Evolutionary conservation across 2,113 vertebrate species (phyloP).

Genomic region (Notothenia coriiceps): DNA sequence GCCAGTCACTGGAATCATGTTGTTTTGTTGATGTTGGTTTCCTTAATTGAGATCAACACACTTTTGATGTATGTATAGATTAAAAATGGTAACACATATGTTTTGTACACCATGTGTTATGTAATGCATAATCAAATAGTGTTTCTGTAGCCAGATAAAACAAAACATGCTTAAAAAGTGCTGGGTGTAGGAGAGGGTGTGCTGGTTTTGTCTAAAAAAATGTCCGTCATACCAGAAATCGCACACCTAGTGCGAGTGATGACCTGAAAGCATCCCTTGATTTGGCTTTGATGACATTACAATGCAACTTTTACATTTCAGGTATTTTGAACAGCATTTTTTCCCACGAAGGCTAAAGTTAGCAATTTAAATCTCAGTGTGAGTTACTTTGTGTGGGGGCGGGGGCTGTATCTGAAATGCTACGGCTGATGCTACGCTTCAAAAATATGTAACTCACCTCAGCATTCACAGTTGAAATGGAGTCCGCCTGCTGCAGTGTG

Average conservation of each 20-base stretch:
- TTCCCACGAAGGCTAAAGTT: constrained; percentile 2
- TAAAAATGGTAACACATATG: neutral
- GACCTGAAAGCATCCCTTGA: constrained; percentile 1
- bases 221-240: neutral
- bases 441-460: neutral
- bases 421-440: neutral
- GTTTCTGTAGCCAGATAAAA: neutral
- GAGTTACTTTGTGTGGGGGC: neutral
- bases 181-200: too few relatives aligned
- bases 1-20: constrained; percentile 2
- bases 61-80: neutral
- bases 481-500: neutral
- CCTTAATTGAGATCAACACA: neutral
- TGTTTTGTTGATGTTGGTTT: constrained; percentile 25
- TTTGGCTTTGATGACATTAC: constrained; percentile 29
- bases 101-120: too few relatives aligned
- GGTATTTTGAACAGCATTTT: neutral
- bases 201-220: neutral
- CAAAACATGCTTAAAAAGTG: too few relatives aligned
- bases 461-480: neutral
- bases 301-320: constrained; percentile 19
- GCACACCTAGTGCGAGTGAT: neutral
- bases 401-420: neutral
- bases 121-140: neutral
- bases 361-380: constrained; percentile 6